These are phyloP conservation scores for Lucilia sericata DNA, from an alignment of 1,140 invertebrate genomes.

Conservation along the genomic window DNA sequence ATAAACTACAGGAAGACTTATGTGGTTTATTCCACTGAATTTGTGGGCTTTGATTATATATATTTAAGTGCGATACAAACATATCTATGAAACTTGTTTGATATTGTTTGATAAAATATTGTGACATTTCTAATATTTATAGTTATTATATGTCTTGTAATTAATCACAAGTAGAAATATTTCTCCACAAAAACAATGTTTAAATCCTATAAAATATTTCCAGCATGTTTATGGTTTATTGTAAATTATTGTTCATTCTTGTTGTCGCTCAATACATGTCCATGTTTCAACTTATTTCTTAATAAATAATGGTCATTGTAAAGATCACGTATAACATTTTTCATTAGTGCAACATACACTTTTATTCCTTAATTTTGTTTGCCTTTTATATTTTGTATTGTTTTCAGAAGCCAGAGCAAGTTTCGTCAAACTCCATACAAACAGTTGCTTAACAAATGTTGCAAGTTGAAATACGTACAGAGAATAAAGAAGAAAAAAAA, in stretches of 20 bases:
- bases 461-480: background rate
- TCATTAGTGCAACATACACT: conserved; percentile 5
- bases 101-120: no score
- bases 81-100: no score
- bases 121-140: no score
- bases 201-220: no score
- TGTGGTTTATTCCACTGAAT: no score
- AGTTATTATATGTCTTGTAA: no score
- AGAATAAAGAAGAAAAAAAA: no score
- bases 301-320: conserved; percentile 17
- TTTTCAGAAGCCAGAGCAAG: background rate
- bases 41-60: no score
- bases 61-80: no score
- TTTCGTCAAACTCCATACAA: background rate
- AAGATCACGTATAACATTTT: conserved; percentile 26
- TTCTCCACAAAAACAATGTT: no score
- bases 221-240: background rate
- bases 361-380: background rate
- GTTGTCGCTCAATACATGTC: background rate
- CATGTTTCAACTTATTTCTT: background rate
- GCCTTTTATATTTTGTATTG: background rate
- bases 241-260: background rate
- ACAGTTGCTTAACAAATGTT: conserved; percentile 29
- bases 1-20: no score
- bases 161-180: no score